Conservation (phyloP, 2,888 invertebrate species). For the Idaea aversata region DNA sequence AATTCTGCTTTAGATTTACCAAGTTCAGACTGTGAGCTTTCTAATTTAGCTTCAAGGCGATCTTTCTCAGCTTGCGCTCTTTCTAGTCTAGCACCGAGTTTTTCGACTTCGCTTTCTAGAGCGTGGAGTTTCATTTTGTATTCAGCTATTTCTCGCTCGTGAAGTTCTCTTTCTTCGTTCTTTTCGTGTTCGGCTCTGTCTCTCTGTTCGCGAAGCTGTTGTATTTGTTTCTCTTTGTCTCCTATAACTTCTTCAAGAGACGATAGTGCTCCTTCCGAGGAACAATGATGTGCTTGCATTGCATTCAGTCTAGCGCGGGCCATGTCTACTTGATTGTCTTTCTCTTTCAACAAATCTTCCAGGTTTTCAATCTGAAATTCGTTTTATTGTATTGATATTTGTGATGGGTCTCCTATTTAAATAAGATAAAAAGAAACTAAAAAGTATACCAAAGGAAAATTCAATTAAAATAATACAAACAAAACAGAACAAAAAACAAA, state of each 20-base stretch:
- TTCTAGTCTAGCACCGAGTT: constrained; percentile 91
- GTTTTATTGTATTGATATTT: not conserved
- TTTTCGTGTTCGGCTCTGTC: constrained; percentile 97
- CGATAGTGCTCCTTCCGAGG: constrained; percentile 94
- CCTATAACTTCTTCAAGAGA: constrained; percentile 97
- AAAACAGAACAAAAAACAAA: constrained; percentile 16
- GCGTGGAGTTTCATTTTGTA: constrained; percentile 96
- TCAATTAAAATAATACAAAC: constrained; percentile 13
- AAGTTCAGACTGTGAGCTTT: constrained; percentile 95
- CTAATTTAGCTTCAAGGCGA: constrained; percentile 92
- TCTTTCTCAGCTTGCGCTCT: constrained; percentile 95
- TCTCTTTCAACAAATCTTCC: constrained; percentile 97
- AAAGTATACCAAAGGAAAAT: not conserved
- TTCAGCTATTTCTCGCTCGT: constrained; percentile 95
- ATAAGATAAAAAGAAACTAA: not conserved
- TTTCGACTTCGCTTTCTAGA: constrained; percentile 94
- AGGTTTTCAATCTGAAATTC: constrained; percentile 94
- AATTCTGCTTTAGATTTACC: constrained; percentile 97
- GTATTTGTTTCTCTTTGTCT: constrained; percentile 98
- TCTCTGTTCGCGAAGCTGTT: constrained; percentile 94
- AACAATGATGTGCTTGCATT: constrained; percentile 96
- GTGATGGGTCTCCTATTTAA: not conserved
- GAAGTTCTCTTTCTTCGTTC: constrained; percentile 96
- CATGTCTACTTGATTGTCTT: constrained; percentile 98
- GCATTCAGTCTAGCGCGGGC: constrained; percentile 93